Conservation (phyloP, 2,113 vertebrate species). For the Actenoides hombroni region DNA sequence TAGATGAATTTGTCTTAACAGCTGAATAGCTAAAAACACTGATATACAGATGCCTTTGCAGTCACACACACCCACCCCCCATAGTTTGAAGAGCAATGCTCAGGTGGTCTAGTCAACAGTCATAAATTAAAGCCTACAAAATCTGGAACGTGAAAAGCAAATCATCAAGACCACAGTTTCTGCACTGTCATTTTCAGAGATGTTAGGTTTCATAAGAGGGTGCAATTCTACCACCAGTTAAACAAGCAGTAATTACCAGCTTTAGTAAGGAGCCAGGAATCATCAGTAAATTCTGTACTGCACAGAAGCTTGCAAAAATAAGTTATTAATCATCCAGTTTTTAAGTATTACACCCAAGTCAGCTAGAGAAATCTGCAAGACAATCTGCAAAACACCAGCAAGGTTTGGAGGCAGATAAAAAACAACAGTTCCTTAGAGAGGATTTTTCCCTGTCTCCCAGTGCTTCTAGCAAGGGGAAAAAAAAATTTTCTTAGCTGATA, state of each 20-base stretch:
- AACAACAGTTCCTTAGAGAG: not conserved
- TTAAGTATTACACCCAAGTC: not conserved
- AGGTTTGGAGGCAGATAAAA: not conserved
- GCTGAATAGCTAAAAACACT: not conserved
- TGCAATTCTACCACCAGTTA: conserved; percentile 21
- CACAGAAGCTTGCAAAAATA: conserved; percentile 11
- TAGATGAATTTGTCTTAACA: not conserved
- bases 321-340: not conserved
- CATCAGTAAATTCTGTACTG: not conserved
- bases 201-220: not conserved
- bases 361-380: conserved; percentile 29
- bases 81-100: not conserved
- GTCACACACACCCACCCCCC: not conserved
- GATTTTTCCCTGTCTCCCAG: not conserved
- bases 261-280: not conserved
- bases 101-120: not conserved
- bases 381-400: not conserved
- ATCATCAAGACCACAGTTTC: not conserved
- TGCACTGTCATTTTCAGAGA: not conserved
- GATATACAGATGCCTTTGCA: not conserved
- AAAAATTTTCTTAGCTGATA: not conserved
- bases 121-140: not conserved
- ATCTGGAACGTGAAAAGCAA: not conserved
- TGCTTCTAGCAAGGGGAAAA: not conserved
- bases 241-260: conserved; percentile 2